Percentiles rank a stretch among this genome's conserved stretches.
Conservation (phyloP, 2,797 vertebrate genomes). For the Muscicapa comitata region DNA sequence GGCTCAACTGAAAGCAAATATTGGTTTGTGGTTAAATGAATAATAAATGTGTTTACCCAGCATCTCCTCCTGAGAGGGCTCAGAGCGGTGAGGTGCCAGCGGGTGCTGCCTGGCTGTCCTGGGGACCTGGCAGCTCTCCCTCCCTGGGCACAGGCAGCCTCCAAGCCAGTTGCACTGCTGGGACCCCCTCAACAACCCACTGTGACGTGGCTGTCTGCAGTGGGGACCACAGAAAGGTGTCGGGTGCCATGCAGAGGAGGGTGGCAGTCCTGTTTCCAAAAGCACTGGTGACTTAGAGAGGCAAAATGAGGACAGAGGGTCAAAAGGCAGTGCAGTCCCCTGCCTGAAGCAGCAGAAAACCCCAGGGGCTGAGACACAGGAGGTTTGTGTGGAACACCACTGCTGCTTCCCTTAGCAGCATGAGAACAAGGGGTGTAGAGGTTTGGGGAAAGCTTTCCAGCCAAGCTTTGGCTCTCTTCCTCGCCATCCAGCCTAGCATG, state of each 20-base stretch:
- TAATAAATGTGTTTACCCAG: constrained; percentile 53
- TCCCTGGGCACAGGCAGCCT: neutral
- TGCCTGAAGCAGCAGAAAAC: neutral
- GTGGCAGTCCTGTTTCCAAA: neutral
- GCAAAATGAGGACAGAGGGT: neutral
- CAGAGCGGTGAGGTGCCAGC: neutral
- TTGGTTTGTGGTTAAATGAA: constrained; percentile 61
- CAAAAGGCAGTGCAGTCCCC: neutral
- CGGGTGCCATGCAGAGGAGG: fast-evolving
- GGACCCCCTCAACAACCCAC: neutral
- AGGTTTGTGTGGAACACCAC: neutral
- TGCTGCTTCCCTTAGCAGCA: neutral
- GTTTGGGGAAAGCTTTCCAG: neutral
- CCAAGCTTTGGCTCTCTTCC: neutral
- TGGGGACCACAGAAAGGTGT: neutral
- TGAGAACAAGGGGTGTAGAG: neutral
- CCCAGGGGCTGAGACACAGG: neutral
- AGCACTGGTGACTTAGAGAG: neutral
- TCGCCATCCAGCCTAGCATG: neutral
- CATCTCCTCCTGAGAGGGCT: constrained; percentile 32
- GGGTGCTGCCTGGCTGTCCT: neutral
- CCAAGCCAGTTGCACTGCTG: neutral
- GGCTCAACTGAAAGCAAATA: constrained; percentile 61
- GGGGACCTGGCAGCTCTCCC: neutral
- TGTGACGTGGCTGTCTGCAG: neutral